phyloP scores from a whole-genome alignment of 2,797 vertebrate species.

The Schizopygopsis pylzovi region DNA sequence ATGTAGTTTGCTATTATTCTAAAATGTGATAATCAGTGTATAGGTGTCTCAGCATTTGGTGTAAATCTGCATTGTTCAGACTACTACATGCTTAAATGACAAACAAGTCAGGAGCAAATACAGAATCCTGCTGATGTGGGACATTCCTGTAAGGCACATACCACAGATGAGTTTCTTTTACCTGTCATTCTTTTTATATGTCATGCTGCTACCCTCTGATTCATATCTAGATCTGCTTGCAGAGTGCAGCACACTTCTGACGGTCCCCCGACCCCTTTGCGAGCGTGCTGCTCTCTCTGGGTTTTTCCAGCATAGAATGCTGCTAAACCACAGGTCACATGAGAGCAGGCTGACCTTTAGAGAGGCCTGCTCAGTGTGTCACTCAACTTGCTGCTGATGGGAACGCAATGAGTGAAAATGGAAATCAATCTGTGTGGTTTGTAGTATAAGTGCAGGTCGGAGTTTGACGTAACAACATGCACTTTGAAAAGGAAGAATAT shows the following conservation, averaged over 20 bases:
- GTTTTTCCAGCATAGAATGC: conserved; percentile 55
- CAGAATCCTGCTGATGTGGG: conserved; percentile 1
- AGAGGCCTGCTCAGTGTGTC: conserved; percentile 47
- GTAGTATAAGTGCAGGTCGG: conserved; percentile 17
- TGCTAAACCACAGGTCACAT: conserved; percentile 62
- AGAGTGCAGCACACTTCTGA: conserved; percentile 17
- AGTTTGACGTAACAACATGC: conserved; percentile 4
- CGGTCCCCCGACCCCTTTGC: conserved; percentile 42
- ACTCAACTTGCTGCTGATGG: conserved; percentile 28
- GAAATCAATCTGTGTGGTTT: conserved; percentile 30
- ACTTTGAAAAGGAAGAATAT: not conserved
- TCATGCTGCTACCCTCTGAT: conserved; percentile 39
- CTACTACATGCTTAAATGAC: not conserved
- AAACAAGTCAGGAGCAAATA: not conserved
- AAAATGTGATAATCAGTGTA: not conserved
- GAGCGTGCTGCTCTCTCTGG: conserved; percentile 44
- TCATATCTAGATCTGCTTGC: conserved; percentile 43
- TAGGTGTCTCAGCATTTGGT: not conserved
- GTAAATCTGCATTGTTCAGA: not conserved
- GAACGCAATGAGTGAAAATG: conserved; percentile 41
- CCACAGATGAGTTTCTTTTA: conserved; percentile 27
- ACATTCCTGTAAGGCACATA: conserved; percentile 12
- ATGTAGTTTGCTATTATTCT: not conserved
- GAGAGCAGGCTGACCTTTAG: conserved; percentile 62
- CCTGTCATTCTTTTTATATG: conserved; percentile 22